Evolutionary conservation across 2,797 vertebrate species (phyloP), one percentile per base, ranked within the genome.

Genomic region (Megalops cyprinoides): DNA sequence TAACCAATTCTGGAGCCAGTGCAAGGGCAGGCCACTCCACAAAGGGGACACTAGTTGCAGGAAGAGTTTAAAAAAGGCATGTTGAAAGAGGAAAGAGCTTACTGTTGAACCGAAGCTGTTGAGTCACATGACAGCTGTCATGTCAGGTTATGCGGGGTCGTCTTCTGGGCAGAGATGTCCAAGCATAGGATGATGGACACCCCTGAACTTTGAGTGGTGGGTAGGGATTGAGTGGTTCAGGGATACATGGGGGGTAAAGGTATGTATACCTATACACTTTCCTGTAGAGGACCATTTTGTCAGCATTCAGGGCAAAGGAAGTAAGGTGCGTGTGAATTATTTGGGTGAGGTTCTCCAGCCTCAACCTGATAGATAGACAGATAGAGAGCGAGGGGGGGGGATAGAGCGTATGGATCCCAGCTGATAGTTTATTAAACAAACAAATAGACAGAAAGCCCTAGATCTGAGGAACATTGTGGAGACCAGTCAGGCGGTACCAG

Each of bases 281-380:
- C 2, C 53, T 55, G 2, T 15, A 34, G 53, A 18, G 56, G 53
- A 42, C 51, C 53, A 56, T 37, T 77, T 39, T 44, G 48, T 51
- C 51, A 34, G 34, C 49, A n/a, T 76, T 76, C 46, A 55, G 49
- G 55, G 49, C n/a, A 53, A 53, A 76, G 74, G 28, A 76, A 31
- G 74, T 58, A 42, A 7, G 71, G 44, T 48, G 73, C 73, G 28
- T 49, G 42, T 15, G 23, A 74, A 25, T 14, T 37, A 34, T 58
- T 28, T 23, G 18, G 67, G 48, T 15, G 15, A 31, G 62, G 49
- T 28, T 51, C 62, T 79, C n/a, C 34, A 15, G 18, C n/a, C 49
- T 34, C 25, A 5, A 12, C 39, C n/a, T 56, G 49, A 37, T 28
- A 46, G 23, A 23, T 5, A 56, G 37, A n/a, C 15, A 58, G 67